Conservation (phyloP, 2,113 vertebrate genomes). For the Philantomba maxwellii region DNA sequence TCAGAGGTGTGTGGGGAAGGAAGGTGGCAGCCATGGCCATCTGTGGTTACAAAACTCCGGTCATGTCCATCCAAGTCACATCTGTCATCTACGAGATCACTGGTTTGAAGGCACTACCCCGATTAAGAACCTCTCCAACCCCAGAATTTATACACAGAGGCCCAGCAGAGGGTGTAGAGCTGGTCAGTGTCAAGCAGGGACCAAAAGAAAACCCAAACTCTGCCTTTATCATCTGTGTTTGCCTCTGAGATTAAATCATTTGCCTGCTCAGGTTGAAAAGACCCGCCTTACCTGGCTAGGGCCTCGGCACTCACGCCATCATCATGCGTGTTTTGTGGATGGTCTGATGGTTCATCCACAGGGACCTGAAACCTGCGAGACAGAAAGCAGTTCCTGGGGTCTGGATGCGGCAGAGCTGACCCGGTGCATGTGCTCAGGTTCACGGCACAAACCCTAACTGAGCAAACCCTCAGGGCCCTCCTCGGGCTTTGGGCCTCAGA, state of each 20-base stretch:
- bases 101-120: neutral
- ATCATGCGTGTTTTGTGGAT: slow-evolving; percentile 76
- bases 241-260: neutral
- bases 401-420: neutral
- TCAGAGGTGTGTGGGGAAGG: fast-evolving
- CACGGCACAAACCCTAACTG: neutral
- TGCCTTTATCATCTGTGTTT: neutral
- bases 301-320: slow-evolving; percentile 47
- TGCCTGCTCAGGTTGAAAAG: neutral
- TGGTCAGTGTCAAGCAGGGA: neutral
- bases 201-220: neutral
- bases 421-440: fast-evolving
- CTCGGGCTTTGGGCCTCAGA: neutral
- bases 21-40: fast-evolving
- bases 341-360: slow-evolving; percentile 77
- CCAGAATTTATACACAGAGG: neutral
- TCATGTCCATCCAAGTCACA: neutral
- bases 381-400: fast-evolving
- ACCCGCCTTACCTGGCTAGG: slow-evolving; percentile 74
- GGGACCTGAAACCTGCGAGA: slow-evolving; percentile 81
- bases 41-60: fast-evolving
- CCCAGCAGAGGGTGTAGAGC: neutral
- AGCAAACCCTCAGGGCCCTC: neutral
- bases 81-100: neutral
- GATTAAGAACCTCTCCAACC: neutral